Conservation (phyloP, 2,888 invertebrate genomes). For the Endotricha flammealis region DNA sequence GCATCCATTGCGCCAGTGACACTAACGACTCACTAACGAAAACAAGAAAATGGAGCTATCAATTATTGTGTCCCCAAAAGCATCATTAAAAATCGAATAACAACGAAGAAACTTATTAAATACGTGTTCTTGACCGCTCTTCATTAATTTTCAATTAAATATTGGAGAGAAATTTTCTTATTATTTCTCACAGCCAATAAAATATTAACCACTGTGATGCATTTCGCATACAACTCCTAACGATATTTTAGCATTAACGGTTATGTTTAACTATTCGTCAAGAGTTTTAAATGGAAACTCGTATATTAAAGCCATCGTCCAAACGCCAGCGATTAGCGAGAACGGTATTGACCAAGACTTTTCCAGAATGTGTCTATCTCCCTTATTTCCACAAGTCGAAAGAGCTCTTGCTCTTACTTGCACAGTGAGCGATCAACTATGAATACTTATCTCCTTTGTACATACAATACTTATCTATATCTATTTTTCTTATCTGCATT, state of each 20-base stretch:
- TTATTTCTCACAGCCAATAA: conserved; percentile 20
- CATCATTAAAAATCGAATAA: conserved; percentile 46
- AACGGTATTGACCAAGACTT: too few relatives aligned
- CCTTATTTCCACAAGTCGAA: too few relatives aligned
- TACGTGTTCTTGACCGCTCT: conserved; percentile 32
- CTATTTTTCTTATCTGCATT: too few relatives aligned
- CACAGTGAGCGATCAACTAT: too few relatives aligned
- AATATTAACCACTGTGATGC: conserved; percentile 25
- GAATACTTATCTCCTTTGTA: too few relatives aligned
- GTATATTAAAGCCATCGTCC: too few relatives aligned
- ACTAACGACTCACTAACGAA: conserved; percentile 65
- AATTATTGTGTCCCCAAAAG: conserved; percentile 59
- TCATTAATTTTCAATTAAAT: conserved; percentile 46
- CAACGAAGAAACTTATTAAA: conserved; percentile 37
- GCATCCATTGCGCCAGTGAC: conserved; percentile 62
- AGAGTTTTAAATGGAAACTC: conserved; percentile 46
- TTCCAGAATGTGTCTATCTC: too few relatives aligned
- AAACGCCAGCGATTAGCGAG: too few relatives aligned
- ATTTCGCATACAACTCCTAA: conserved; percentile 42
- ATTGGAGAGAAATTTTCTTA: conserved; percentile 18
- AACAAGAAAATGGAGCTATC: conserved; percentile 66
- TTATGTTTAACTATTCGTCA: conserved; percentile 35
- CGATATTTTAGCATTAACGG: conserved; percentile 36
- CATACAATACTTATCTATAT: too few relatives aligned
- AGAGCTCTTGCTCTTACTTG: too few relatives aligned